Base-by-base conservation (phyloP, 2,888 invertebrate genomes). In the Chrysodeixis includens region DNA sequence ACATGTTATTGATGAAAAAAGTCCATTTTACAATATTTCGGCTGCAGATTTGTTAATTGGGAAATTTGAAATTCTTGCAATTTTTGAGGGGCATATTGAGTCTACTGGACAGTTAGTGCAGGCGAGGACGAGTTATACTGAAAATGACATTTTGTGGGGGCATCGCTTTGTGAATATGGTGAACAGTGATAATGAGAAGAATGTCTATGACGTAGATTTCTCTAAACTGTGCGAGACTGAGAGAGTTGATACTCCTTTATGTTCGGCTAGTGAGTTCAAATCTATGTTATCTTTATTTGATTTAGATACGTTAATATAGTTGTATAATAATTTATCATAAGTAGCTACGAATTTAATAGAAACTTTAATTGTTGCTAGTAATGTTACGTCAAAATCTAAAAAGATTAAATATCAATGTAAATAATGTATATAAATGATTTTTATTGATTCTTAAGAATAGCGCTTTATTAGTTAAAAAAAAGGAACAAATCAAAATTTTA, bases 71-170 rank as follows among this genome's bases (percentile, higher is more conserved):
- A 95, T 99, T 85, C 97, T 99, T 53, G 97, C 98, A 2, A 97
- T 98, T 52, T 96, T 99, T 32, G 99, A 99, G 93, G 99, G 98
- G 0, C 97, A 97, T 0, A 97, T 98, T 44, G 99, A 99, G 88
- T 98, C 98, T 0, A 99, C 99, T 0, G 98, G 97, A 0, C 97
- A 97, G 85, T 96, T 97, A 0, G 97, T 97, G 0, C 98, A 98
- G 89, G 98, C 98, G 0, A 95, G 97, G 62, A 97, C 98, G 0
- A 98, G 98, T 83, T 99, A 97, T 79, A 95, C 98, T 4, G 96
- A 97, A 3, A 95, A 95, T 56, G 98, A 98, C 87, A 97, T 98
- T 63, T 91, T 98, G 0, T 98, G 98, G 98, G 98, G 98, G 0
- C 97, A 98, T 86, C 95, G 97, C 55, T 98, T 98, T 88, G 97